Base-by-base conservation (phyloP, 2,888 invertebrate genomes). In the Lymantria dispar region DNA sequence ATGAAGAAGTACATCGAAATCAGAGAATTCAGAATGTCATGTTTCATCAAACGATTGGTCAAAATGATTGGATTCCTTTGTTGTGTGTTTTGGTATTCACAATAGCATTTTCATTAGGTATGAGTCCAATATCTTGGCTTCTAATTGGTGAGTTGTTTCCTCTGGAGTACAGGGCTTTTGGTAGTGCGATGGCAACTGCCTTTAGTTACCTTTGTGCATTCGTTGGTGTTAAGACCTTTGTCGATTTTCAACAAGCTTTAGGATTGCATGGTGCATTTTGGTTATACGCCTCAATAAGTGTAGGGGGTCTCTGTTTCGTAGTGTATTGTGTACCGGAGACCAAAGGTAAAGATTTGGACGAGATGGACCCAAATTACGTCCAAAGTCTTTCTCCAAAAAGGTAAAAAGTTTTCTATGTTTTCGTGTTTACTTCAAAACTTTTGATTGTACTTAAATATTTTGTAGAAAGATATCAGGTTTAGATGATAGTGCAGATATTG, bases 311-410 rank as follows among this genome's bases (percentile, higher is more conserved):
- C 10, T 94, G 96, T 77, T 98, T 97, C 80, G 96, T 97, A 0
- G 95, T 96, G 3, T 95, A 95, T 72, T 96, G 95, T 77, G 96
- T 98, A 8, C 98, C 98, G 0, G 98, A 98, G 87, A 98, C 98
- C 5, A 97, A 96, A 80, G 98, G 98, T 0, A 95, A 95, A 66
- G 96, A 97, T 76, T 89, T 98, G 68, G 97, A 97, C 77, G 97
- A 98, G 83, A 97, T 98, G 94, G 95, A 96, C 75, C 94, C 95
- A 33, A 94, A 94, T 71, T 93, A 93, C 68, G 93, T 93, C 37
- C 88, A 85, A 59, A 91, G 81, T 75, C 68, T 91, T 10, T 90
- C 89, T 0, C 87, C 87, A 9, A 91, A 90, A 55, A 84, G 89
- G 75, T 91, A 89, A 78, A 70, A 55, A 30, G 50, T 42, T 53